Evolutionary conservation across 1,140 invertebrate genomes (phyloP), one percentile per base, ranked within the genome.

Genomic region (Ceratina calcarata): DNA sequence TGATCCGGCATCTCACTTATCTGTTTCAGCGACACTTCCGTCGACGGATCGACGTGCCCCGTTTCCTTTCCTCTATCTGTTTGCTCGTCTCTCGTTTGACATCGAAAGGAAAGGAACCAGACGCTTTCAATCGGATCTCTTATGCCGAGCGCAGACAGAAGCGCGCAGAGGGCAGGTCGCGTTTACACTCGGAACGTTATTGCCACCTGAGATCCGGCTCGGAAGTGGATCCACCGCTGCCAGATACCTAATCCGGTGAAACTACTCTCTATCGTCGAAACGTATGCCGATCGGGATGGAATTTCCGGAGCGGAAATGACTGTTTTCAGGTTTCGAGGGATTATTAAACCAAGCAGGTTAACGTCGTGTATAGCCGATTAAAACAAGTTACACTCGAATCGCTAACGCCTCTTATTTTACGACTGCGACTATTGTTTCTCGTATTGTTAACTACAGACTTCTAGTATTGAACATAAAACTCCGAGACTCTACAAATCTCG

Each of bases 191-290:
- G 22, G 24, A 64, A 68, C 74, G 79, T 72, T 83, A 80, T 64
- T 72, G 72, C 72, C 65, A 55, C 12, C 77, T 64, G 64, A 80
- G 77, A 85, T 84, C 77, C 61, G 65, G 83, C 45, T 45, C 62
- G 64, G 75, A 49, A 78, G 53, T 45, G 49, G 57, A n/a, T 49
- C 62, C 10, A 18, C 57, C 24, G 15, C 62, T 51, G 61, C 18
- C 62, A 66, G 58, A 82, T 49, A 70, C 82, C 80, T 82, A 82
- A 84, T 82, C 74, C 80, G 69, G 18, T 24, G 66, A 68, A 15
- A 76, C 64, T 24, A 55, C 55, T n/a, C 22, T 18, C 12, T 27
- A 27, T 18, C 51, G 45, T n/a, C 37, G 27, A 49, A 13, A n/a
- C 51, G 10, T 37, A 27, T 18, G 7, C 16, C 66, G 32, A 66